Conservation (phyloP, 2,888 invertebrate species). For the Tribolium freemani region DNA sequence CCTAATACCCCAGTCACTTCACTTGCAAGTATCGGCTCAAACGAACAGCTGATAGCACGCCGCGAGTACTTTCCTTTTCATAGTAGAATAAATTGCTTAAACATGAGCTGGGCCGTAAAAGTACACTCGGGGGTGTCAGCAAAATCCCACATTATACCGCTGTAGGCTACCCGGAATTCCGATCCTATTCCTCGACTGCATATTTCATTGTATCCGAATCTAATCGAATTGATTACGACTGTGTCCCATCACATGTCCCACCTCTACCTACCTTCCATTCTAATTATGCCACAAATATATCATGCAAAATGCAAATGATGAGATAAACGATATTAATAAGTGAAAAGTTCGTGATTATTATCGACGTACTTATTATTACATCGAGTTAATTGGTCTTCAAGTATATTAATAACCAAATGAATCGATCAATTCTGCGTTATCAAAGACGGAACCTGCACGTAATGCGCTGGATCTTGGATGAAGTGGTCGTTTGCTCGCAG, state of each 20-base stretch:
- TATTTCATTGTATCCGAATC: slow-evolving; percentile 40
- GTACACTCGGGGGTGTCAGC: slow-evolving; percentile 64
- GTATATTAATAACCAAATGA: slow-evolving; percentile 11
- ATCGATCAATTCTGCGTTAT: slow-evolving; percentile 17
- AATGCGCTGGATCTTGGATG: not conserved
- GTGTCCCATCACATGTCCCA: not conserved
- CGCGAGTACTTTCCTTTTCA: slow-evolving; percentile 64
- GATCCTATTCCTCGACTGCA: slow-evolving; percentile 36
- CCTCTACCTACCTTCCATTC: not conserved
- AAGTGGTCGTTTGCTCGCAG: not conserved
- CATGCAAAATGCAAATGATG: not conserved
- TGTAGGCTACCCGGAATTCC: slow-evolving; percentile 42
- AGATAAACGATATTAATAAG: slow-evolving; percentile 11
- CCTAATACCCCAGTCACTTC: not conserved
- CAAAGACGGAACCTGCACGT: slow-evolving; percentile 16
- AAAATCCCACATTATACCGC: slow-evolving; percentile 58
- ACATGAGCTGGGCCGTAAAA: slow-evolving; percentile 66
- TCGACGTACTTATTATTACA: slow-evolving; percentile 8
- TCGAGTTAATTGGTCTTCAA: slow-evolving; percentile 3
- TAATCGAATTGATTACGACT: slow-evolving; percentile 35
- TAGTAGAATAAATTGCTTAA: slow-evolving; percentile 66
- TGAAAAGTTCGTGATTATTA: not conserved
- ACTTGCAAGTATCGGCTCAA: slow-evolving; percentile 4
- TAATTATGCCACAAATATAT: not conserved
- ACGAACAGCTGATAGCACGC: slow-evolving; percentile 60